Evolutionary conservation across 2,113 vertebrate genomes (phyloP).

Genomic region (Menidia beryllina): DNA sequence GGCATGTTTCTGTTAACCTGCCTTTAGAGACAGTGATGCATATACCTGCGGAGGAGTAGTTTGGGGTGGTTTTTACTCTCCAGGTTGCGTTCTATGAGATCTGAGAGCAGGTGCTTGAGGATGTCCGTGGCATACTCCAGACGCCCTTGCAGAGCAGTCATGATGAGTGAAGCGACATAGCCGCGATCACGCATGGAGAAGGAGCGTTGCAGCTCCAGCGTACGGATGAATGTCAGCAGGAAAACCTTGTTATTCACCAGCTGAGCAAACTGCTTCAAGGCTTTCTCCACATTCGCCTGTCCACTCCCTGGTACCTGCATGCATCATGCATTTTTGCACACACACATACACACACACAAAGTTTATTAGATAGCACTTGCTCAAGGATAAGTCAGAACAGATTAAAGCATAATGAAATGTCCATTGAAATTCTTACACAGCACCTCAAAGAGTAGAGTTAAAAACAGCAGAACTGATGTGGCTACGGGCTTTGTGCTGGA

Average conservation of each 20-base stretch:
- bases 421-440: background rate
- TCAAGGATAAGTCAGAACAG: slow-evolving; percentile 23
- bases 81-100: slow-evolving; percentile 97
- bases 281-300: slow-evolving; percentile 95
- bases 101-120: slow-evolving; percentile 94
- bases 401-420: slow-evolving; percentile 6
- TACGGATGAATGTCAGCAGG: slow-evolving; percentile 95
- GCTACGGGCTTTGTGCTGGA: background rate
- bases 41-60: slow-evolving; percentile 93
- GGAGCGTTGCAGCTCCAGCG: slow-evolving; percentile 94
- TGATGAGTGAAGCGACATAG: slow-evolving; percentile 97
- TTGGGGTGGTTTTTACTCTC: slow-evolving; percentile 99
- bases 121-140: slow-evolving; percentile 97
- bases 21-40: background rate
- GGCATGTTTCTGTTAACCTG: background rate
- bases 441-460: background rate
- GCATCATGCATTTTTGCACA: slow-evolving; percentile 36
- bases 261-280: slow-evolving; percentile 96
- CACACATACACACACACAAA: slow-evolving; percentile 26
- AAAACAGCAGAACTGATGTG: slow-evolving; percentile 1
- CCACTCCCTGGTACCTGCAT: slow-evolving; percentile 92
- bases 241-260: slow-evolving; percentile 98
- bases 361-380: slow-evolving; percentile 36
- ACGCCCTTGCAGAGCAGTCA: slow-evolving; percentile 93
- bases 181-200: slow-evolving; percentile 99